A percentile compares a stretch with the other conserved stretches of the same genome.
These are phyloP conservation scores for Tachina lurida DNA, from an alignment of 2,888 invertebrate species.

Conservation along the genomic window DNA sequence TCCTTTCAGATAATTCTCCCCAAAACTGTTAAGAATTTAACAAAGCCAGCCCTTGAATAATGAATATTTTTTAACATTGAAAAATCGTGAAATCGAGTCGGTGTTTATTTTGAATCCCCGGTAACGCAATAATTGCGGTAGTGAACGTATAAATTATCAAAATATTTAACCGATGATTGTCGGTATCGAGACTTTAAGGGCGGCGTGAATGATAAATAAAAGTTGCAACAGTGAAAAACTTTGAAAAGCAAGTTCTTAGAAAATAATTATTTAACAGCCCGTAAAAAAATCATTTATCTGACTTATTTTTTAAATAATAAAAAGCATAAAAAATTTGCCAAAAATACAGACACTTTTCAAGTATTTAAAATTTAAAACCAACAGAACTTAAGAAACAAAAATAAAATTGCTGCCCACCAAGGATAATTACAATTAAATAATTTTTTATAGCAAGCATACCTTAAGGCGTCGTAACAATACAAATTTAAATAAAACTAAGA, in stretches of 20 bases:
- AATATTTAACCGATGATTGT: neutral
- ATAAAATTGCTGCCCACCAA: constrained; percentile 21
- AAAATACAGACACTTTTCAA: neutral
- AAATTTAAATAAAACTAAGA: constrained; percentile 21
- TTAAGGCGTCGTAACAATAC: constrained; percentile 21
- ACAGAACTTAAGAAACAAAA: constrained; percentile 7
- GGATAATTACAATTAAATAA: constrained; percentile 35
- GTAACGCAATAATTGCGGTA: neutral
- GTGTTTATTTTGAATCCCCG: neutral
- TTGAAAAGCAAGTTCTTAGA: too few species aligned
- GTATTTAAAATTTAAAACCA: neutral
- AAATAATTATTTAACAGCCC: neutral
- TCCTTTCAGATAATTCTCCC: too few species aligned
- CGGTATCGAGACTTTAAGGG: neutral
- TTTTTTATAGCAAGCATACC: constrained; percentile 34
- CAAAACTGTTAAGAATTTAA: too few species aligned
- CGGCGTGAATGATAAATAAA: neutral
- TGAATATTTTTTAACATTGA: too few species aligned
- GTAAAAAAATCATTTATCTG: too few species aligned
- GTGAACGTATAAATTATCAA: neutral
- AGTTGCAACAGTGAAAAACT: neutral
- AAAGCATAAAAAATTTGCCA: neutral
- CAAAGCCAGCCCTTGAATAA: too few species aligned
- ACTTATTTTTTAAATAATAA: neutral
- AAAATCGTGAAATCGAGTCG: neutral